Evolutionary conservation across 1,140 invertebrate species (phyloP).

Genomic region (Drosophila asahinai): DNA sequence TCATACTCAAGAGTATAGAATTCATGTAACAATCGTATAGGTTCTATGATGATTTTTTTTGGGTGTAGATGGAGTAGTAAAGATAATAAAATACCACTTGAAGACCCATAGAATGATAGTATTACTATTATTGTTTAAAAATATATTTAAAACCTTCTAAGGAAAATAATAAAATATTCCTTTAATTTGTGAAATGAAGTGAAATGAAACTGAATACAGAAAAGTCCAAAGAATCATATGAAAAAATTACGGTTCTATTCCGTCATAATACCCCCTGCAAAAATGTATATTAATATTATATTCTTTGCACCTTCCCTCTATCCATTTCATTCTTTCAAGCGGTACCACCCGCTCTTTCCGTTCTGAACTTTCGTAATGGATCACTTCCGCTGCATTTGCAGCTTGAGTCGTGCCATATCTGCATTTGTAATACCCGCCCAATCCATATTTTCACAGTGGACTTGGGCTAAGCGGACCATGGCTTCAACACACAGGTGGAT

Average conservation of each 20-base stretch:
- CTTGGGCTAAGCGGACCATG: slow-evolving; percentile 1
- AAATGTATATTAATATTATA: slow-evolving; percentile 5
- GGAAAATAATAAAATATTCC: no score
- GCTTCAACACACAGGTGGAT: background rate
- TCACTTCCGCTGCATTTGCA: slow-evolving; percentile 65
- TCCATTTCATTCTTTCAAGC: slow-evolving; percentile 3
- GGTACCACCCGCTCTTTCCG: slow-evolving; percentile 37
- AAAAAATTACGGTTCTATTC: no score
- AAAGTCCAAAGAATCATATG: background rate
- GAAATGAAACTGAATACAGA: no score
- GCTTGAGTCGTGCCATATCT: slow-evolving; percentile 57
- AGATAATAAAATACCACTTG: no score
- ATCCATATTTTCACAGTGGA: slow-evolving; percentile 21
- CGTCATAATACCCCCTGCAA: background rate
- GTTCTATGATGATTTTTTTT: no score
- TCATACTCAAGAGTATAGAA: no score
- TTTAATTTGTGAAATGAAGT: no score
- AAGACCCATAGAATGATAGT: no score
- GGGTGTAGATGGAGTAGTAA: no score
- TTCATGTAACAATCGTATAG: no score
- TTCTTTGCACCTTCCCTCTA: slow-evolving; percentile 1
- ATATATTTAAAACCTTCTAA: no score
- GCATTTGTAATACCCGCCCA: slow-evolving; percentile 51
- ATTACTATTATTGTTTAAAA: no score
- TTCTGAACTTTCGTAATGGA: slow-evolving; percentile 73